Conservation (phyloP, 2,888 invertebrate species). For the Cerastis leucographa region DNA sequence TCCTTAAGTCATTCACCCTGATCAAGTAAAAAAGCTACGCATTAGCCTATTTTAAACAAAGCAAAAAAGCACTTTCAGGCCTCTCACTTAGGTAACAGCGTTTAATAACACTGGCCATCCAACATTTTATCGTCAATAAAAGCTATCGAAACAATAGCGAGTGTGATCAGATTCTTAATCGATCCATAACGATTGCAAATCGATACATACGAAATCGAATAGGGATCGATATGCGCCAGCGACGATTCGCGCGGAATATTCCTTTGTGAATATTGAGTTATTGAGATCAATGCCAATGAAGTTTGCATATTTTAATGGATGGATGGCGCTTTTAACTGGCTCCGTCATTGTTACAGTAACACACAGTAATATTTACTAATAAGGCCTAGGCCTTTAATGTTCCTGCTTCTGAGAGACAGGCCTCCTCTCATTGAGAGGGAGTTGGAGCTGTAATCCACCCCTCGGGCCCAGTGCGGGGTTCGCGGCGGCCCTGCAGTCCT, state of each 20-base stretch:
- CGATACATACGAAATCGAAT: conserved; percentile 66
- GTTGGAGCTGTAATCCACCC: no score
- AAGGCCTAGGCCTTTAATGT: background rate
- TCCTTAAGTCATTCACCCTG: background rate
- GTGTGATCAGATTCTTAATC: conserved; percentile 77
- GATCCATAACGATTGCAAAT: conserved; percentile 69
- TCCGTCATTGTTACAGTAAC: no score
- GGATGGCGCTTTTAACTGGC: background rate
- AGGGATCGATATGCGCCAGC: conserved; percentile 46
- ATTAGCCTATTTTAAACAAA: background rate
- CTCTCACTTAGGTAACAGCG: background rate
- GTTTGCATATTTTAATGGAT: conserved; percentile 34
- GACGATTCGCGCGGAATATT: conserved; percentile 43
- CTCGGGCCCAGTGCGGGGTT: no score
- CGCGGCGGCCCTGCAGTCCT: no score
- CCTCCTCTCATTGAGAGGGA: background rate
- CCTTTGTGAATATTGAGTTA: conserved; percentile 52
- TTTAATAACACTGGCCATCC: conserved; percentile 55
- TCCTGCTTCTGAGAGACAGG: background rate
- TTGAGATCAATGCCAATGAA: conserved; percentile 62
- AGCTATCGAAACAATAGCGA: conserved; percentile 73
- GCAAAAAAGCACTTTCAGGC: background rate
- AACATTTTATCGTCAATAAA: conserved; percentile 64
- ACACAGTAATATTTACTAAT: no score
- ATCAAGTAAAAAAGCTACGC: background rate